Conservation (phyloP, 1,140 invertebrate species). For the Tribolium madens region DNA sequence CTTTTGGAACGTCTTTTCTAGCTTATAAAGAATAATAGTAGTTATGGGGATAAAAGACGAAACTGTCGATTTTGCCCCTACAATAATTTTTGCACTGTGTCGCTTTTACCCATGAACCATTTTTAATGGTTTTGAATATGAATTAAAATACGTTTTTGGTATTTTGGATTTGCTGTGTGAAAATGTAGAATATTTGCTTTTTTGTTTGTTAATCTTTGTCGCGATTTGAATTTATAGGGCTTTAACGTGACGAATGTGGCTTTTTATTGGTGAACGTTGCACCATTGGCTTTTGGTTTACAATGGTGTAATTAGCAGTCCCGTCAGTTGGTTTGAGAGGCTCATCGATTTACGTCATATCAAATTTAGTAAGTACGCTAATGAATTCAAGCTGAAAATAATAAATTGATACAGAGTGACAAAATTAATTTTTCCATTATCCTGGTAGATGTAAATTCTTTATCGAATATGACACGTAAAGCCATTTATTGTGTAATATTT, state of each 20-base stretch:
- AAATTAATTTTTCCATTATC: conserved; percentile 46
- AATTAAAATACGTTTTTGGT: too few relatives aligned
- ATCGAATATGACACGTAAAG: conserved; percentile 42
- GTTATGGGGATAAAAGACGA: too few relatives aligned
- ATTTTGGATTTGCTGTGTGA: too few relatives aligned
- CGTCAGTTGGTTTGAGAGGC: conserved; percentile 27
- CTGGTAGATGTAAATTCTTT: conserved; percentile 41
- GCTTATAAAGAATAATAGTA: too few relatives aligned
- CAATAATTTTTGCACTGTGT: too few relatives aligned
- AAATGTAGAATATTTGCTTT: background rate
- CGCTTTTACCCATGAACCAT: too few relatives aligned
- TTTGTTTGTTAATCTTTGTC: background rate
- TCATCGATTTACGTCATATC: conserved; percentile 46
- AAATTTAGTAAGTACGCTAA: conserved; percentile 43
- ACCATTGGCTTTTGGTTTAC: conserved; percentile 29
- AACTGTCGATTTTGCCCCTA: too few relatives aligned
- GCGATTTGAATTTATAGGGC: conserved; percentile 4
- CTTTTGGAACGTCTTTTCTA: too few relatives aligned
- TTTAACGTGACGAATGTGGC: conserved; percentile 29
- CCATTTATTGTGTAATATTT: conserved; percentile 41
- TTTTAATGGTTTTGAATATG: too few relatives aligned
- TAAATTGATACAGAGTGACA: conserved; percentile 45
- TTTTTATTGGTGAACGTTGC: conserved; percentile 15
- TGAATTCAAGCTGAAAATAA: conserved; percentile 46
- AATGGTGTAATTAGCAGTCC: conserved; percentile 38